A percentile compares a stretch with the other conserved stretches of the same genome.
Conservation (phyloP, 2,113 vertebrate genomes). For the Otis tarda region DNA sequence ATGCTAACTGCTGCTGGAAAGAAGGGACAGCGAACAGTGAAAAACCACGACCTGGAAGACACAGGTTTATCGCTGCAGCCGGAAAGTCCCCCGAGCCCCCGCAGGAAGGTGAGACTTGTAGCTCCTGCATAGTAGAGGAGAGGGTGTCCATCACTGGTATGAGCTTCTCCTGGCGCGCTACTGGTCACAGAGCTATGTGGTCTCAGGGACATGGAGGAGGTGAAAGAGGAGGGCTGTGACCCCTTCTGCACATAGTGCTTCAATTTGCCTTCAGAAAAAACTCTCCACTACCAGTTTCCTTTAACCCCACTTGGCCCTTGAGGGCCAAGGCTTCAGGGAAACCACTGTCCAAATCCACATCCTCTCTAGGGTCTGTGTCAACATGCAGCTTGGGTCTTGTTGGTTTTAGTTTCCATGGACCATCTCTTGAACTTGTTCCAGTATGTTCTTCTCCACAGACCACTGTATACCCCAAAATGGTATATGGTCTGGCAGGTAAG, state of each 20-base stretch:
- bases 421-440: neutral
- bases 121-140: neutral
- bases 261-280: neutral
- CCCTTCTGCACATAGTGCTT: neutral
- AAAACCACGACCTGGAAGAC: neutral
- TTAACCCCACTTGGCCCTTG: neutral
- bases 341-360: neutral
- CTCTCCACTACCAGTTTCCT: neutral
- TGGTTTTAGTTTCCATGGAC: neutral
- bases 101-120: neutral
- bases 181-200: neutral
- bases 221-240: neutral
- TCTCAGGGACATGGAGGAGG: neutral
- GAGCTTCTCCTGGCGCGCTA: neutral
- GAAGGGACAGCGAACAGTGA: neutral
- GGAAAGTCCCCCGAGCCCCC: neutral
- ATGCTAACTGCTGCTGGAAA: neutral
- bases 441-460: neutral
- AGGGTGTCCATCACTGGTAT: neutral
- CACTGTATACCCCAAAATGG: neutral
- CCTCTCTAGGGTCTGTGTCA: accelerated
- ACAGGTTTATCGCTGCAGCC: neutral
- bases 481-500: neutral
- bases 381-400: neutral
- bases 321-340: neutral